These are phyloP conservation scores for Alviniconcha strummeri DNA, from an alignment of 2,888 invertebrate genomes.

Conservation along the genomic window DNA sequence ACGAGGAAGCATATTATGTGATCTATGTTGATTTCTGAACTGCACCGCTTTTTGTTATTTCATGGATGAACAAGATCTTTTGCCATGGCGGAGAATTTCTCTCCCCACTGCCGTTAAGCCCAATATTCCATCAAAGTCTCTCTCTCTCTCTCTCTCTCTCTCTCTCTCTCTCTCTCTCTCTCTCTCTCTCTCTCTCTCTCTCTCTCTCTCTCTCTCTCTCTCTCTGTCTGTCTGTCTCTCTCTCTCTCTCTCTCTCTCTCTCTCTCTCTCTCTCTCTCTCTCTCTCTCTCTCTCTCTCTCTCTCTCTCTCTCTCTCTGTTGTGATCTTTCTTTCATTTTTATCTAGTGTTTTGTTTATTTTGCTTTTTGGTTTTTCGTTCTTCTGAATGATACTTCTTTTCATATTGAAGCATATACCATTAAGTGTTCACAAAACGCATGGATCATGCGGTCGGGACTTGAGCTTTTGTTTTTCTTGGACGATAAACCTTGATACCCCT, in stretches of 20 bases:
- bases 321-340: not conserved
- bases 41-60: not conserved
- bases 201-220: not conserved
- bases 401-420: constrained; percentile 12
- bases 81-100: too few relatives aligned
- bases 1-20: constrained; percentile 3
- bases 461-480: not conserved
- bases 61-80: too few relatives aligned
- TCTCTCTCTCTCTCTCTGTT: not conserved
- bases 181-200: constrained; percentile 7
- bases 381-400: not conserved
- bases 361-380: too few relatives aligned
- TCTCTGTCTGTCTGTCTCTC: not conserved
- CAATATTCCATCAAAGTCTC: not conserved
- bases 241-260: not conserved
- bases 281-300: constrained; percentile 18
- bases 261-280: not conserved
- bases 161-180: not conserved
- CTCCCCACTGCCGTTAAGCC: too few relatives aligned
- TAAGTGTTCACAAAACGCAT: constrained; percentile 21
- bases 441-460: constrained; percentile 3
- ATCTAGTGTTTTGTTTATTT: too few relatives aligned
- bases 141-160: constrained; percentile 4
- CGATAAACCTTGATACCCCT: too few relatives aligned
- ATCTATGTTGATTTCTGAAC: not conserved